Base-by-base conservation (phyloP, 2,888 invertebrate species). In the Auanema freiburgensis region DNA sequence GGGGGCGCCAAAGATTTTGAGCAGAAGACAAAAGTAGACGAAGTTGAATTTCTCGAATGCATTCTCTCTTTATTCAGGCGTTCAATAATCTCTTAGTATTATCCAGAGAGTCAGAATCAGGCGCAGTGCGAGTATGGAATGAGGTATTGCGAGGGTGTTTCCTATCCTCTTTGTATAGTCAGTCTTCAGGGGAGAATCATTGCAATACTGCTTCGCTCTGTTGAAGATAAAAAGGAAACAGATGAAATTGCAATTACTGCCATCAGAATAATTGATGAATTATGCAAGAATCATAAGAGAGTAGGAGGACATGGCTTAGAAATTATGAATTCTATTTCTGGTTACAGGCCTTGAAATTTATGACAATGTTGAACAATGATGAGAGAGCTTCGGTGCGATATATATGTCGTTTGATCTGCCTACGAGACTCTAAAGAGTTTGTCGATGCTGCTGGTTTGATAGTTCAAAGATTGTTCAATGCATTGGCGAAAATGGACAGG, bases 51-150 rank as follows among this genome's bases (percentile, higher is more conserved):
- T n/a, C n/a, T n/a, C n/a, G n/a, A n/a, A n/a, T n/a, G n/a, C n/a
- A n/a, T n/a, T n/a, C n/a, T n/a, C n/a, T n/a, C n/a, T n/a, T n/a
- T n/a, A n/a, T 65, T 18, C 59, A 70, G 69, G 95, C 93, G 0
- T 90, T 92, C 84, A 91, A 91, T 76, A 98, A 98, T 85, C 86
- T 98, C 44, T 86, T 97, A 21, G 96, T 96, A 0, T 86, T 98
- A 63, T 89, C 93, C 1, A 89, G 92, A 75, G 96, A 97, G 84
- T 75, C 83, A 41, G 79, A 83, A 49, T 74, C 80, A n/a, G 84
- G 83, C 24, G 85, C 84, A 1, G 75, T 80, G 6, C 69, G 63
- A 66, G 84, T 81, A 16, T 83, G 73, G 84, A 81, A 76, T 54
- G 69, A 66, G 59, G 74, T 74, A 23, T 42, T 55, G 16, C 21